Conservation (phyloP, 2,797 vertebrate genomes). For the Thaleichthys pacificus region DNA sequence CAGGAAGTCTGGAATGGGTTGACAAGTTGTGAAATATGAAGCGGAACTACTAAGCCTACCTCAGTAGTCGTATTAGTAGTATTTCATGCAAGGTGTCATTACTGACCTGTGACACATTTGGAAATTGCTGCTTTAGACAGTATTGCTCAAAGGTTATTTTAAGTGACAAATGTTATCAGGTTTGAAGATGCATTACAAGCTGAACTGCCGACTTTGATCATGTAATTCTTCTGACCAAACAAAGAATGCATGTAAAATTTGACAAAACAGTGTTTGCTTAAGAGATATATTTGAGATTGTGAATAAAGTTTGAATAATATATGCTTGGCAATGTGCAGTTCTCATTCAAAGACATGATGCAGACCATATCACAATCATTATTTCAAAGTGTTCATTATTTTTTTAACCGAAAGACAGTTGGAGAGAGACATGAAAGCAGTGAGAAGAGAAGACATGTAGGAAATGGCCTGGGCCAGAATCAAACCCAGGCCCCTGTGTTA, state of each 20-base stretch:
- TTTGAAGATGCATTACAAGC: constrained; percentile 15
- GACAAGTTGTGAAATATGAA: not conserved
- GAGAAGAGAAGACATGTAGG: no score
- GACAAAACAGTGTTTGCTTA: not conserved
- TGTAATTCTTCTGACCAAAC: constrained; percentile 14
- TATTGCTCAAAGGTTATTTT: not conserved
- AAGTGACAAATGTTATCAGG: constrained; percentile 12
- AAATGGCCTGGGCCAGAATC: no score
- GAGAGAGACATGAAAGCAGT: no score
- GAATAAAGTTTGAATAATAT: not conserved
- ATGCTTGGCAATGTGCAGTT: no score
- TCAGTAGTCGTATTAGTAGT: constrained; percentile 15
- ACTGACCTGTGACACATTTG: not conserved
- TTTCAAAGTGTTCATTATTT: no score
- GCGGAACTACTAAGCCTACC: constrained; percentile 28
- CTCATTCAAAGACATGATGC: no score
- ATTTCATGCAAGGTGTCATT: constrained; percentile 1
- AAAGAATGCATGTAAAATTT: constrained; percentile 8
- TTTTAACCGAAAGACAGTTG: no score
- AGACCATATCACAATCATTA: no score
- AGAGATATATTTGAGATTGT: not conserved
- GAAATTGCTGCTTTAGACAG: not conserved
- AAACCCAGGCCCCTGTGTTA: no score
- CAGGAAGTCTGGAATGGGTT: constrained; percentile 2
- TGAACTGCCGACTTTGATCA: constrained; percentile 6